Percentiles rank a stretch among this genome's conserved stretches.
Evolutionary conservation across 2,113 vertebrate genomes (phyloP).

Genomic region (Malurus melanocephalus): DNA sequence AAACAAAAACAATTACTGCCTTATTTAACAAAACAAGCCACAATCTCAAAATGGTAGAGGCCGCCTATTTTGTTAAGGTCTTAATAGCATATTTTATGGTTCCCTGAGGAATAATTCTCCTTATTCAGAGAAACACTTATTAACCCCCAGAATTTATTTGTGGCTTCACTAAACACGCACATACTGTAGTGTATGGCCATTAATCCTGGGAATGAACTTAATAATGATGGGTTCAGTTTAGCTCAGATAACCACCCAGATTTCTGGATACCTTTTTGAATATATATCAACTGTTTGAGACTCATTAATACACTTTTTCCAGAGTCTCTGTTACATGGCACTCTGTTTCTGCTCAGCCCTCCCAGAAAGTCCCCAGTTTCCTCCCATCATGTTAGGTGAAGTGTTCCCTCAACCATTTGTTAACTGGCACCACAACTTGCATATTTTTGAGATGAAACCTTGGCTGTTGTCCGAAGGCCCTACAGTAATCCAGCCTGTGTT

Average conservation of each 20-base stretch:
- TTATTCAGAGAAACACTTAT: slow-evolving; percentile 56
- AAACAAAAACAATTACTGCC: slow-evolving; percentile 62
- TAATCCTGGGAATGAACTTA: slow-evolving; percentile 63
- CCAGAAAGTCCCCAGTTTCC: neutral
- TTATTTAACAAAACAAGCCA: slow-evolving; percentile 65
- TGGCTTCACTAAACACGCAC: slow-evolving; percentile 50
- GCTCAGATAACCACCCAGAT: slow-evolving; percentile 59
- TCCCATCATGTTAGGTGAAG: neutral
- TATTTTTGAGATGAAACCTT: neutral
- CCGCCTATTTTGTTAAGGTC: slow-evolving; percentile 50
- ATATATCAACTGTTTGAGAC: neutral
- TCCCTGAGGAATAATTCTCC: slow-evolving; percentile 55
- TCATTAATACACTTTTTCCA: neutral
- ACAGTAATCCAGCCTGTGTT: neutral
- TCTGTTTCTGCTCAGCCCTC: neutral
- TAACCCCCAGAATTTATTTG: slow-evolving; percentile 62
- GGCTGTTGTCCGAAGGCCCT: neutral
- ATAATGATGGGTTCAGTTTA: slow-evolving; percentile 51
- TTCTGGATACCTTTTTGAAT: slow-evolving; percentile 29
- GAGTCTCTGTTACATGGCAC: neutral
- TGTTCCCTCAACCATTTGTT: neutral
- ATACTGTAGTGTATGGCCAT: slow-evolving; percentile 31
- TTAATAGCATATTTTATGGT: slow-evolving; percentile 47
- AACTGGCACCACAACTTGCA: neutral
- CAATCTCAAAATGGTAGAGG: slow-evolving; percentile 55